These are phyloP conservation scores for Intellagama lesueurii DNA, from an alignment of 2,797 vertebrate species.

Conservation along the genomic window DNA sequence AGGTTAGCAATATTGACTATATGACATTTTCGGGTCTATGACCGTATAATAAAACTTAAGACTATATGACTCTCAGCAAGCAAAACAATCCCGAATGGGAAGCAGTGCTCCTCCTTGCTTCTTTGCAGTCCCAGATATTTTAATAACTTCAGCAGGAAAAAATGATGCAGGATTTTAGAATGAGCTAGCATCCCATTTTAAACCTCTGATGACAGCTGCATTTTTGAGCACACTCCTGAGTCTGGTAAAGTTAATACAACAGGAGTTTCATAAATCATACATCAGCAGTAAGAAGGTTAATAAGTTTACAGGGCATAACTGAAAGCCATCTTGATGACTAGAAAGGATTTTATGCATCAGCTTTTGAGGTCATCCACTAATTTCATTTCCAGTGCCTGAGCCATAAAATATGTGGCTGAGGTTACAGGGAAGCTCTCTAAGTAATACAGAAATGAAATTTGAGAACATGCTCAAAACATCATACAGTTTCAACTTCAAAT, in stretches of 20 bases:
- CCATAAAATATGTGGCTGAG: conserved; percentile 74
- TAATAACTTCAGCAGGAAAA: not conserved
- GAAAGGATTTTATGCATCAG: conserved; percentile 82
- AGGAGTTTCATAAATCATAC: conserved; percentile 81
- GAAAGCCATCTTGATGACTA: conserved; percentile 84
- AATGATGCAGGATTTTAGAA: not conserved
- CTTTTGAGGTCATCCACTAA: conserved; percentile 83
- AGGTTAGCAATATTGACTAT: no score
- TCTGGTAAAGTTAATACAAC: conserved; percentile 73
- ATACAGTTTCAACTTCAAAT: not conserved
- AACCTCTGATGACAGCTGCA: conserved; percentile 21
- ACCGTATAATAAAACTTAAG: no score
- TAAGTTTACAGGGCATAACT: conserved; percentile 82
- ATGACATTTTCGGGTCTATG: no score
- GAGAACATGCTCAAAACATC: not conserved
- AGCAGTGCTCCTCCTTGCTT: not conserved
- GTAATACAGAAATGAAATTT: conserved; percentile 51
- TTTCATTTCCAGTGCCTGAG: conserved; percentile 79
- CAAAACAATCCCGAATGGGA: not conserved
- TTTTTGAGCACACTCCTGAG: conserved; percentile 37
- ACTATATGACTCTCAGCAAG: not conserved
- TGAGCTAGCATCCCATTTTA: conserved; percentile 52
- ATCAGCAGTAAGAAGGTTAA: conserved; percentile 84
- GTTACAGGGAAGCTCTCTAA: conserved; percentile 64
- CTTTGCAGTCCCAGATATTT: not conserved